These are phyloP conservation scores for Lingula anatina DNA, from an alignment of 2,888 invertebrate species.

Conservation along the genomic window DNA sequence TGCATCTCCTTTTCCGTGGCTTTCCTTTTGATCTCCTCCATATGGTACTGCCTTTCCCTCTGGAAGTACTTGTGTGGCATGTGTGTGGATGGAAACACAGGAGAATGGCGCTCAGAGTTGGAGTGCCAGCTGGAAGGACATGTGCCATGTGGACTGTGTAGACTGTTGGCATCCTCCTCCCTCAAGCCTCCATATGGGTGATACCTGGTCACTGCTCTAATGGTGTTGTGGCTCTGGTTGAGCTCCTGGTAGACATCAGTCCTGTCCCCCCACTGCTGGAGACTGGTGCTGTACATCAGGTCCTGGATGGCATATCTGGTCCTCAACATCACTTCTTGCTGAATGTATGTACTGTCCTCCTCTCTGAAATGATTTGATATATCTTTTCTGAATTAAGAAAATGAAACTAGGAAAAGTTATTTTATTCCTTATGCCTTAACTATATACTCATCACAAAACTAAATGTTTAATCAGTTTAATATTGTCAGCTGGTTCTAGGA, in stretches of 20 bases:
- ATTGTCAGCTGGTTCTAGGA: no score
- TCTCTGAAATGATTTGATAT: constrained; percentile 26
- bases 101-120: constrained; percentile 31
- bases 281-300: constrained; percentile 19
- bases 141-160: constrained; percentile 16
- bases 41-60: constrained; percentile 24
- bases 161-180: constrained; percentile 13
- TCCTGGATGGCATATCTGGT: constrained; percentile 24
- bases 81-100: constrained; percentile 34
- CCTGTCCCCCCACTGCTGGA: no score
- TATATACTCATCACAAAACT: no score
- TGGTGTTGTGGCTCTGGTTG: no score
- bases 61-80: constrained; percentile 25
- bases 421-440: background rate
- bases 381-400: background rate
- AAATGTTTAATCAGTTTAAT: no score
- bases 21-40: constrained; percentile 21
- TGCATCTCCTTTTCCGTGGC: no score
- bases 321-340: constrained; percentile 27
- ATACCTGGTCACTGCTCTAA: background rate
- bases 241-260: no score
- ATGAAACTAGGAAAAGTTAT: background rate
- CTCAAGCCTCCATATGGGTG: no score
- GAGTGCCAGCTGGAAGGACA: constrained; percentile 40
- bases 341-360: constrained; percentile 35